Evolutionary conservation across 2,113 vertebrate genomes (phyloP), one percentile per base, ranked within the genome.

Genomic region (Xyliphius kryptos): DNA sequence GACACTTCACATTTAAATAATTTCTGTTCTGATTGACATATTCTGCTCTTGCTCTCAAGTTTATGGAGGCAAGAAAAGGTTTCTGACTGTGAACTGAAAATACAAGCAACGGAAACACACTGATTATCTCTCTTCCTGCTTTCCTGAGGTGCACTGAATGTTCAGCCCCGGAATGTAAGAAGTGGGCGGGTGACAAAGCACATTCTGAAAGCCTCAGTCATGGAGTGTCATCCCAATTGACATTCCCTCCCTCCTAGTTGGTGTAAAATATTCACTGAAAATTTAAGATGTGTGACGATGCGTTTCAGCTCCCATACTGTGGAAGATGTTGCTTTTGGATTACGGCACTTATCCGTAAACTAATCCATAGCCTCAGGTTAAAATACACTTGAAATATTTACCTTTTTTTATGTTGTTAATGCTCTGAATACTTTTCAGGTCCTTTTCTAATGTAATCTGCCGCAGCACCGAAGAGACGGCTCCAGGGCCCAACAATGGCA

Each of bases 171-270:
- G 26, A 32, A 32, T 32, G 5, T 49, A 61, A 13, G 48, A 26
- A 48, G 57, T 36, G 44, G 12, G 26, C 48, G 58, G 48, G 46
- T 37, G 46, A 49, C 26, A 61, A 59, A 21, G 54, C n/a, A 16
- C 14, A 32, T 26, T 16, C 40, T 47, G 47, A 41, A 5, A 46
- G n/a, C 26, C 51, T 59, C 54, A 56, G 48, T 58, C 61, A 41
- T 26, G 36, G 61, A 73, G 62, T 65, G 61, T 69, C 71, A 69
- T 69, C 26, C 67, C 38, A 46, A 73, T 69, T 69, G 63, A 69
- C 56, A 69, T 66, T 73, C 43, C 62, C 65, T 49, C 61, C 56
- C 56, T 21, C 62, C 8, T 54, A 44, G 56, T 40, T 48, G n/a
- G 56, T 61, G 66, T 69, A 47, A 73, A 69, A 73, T 69, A 69